Conservation (phyloP, 2,797 vertebrate species). For the Sebastes iracundus region DNA sequence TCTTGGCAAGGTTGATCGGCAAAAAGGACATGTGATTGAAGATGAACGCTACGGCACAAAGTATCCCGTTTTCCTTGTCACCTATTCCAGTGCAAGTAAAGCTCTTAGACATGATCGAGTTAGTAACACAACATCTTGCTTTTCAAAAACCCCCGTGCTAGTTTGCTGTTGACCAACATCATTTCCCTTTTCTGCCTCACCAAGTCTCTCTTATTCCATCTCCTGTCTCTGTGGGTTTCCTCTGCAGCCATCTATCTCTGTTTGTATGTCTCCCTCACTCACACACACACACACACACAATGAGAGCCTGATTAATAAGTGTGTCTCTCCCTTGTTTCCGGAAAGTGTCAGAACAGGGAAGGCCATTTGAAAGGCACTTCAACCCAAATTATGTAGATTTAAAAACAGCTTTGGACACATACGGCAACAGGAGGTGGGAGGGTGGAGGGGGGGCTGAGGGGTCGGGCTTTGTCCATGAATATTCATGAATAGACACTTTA, state of each 20-base stretch:
- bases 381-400: constrained; percentile 84
- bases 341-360: constrained; percentile 75
- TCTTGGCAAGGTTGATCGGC: neutral
- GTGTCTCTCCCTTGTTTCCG: constrained; percentile 70
- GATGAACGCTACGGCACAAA: neutral
- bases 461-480: constrained; percentile 67
- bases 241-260: constrained; percentile 6
- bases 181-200: neutral
- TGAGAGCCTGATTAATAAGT: constrained; percentile 81
- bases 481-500: constrained; percentile 75
- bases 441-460: constrained; percentile 5
- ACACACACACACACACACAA: constrained; percentile 44
- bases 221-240: neutral
- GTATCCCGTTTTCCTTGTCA: neutral
- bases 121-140: constrained; percentile 13
- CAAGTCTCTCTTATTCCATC: neutral
- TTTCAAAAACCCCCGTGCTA: constrained; percentile 13
- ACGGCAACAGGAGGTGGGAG: constrained; percentile 60
- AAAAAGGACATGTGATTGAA: neutral
- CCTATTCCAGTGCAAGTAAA: neutral
- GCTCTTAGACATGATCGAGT: neutral
- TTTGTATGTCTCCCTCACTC: constrained; percentile 10
- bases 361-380: constrained; percentile 84
- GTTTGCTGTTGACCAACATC: constrained; percentile 27
- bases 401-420: constrained; percentile 79